Evolutionary conservation across 2,888 invertebrate genomes (phyloP).

Genomic region (Caenorhabditis panamensis): DNA sequence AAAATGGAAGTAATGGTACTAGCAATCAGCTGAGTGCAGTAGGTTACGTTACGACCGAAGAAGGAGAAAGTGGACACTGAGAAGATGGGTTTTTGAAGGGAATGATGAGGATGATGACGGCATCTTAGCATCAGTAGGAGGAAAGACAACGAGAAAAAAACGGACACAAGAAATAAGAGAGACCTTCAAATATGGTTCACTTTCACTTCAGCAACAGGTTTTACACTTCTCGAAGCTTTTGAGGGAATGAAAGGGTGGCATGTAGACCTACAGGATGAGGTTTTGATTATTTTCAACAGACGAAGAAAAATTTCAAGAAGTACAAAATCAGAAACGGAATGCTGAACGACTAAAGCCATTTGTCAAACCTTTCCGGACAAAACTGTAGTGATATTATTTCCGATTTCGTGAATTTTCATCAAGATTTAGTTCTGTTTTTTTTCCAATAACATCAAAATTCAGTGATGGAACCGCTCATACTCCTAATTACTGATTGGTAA

Average conservation of each 20-base stretch:
- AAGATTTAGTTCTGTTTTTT: no score
- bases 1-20: slow-evolving; percentile 29
- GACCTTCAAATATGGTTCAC: slow-evolving; percentile 55
- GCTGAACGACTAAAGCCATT: no score
- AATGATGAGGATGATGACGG: slow-evolving; percentile 23
- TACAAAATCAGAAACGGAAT: no score
- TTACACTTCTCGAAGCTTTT: slow-evolving; percentile 43
- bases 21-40: slow-evolving; percentile 41
- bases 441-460: no score
- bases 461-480: no score
- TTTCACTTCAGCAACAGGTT: slow-evolving; percentile 53
- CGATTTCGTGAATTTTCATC: no score
- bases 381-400: no score
- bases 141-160: slow-evolving; percentile 31
- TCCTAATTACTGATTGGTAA: no score
- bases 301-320: no score
- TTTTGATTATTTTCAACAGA: neutral
- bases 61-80: slow-evolving; percentile 8
- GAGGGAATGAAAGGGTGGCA: slow-evolving; percentile 1
- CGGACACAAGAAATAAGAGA: slow-evolving; percentile 35
- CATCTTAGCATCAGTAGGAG: slow-evolving; percentile 8
- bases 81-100: slow-evolving; percentile 19
- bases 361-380: no score
- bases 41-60: slow-evolving; percentile 2
- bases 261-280: neutral